Conservation (phyloP, 2,797 vertebrate genomes). For the Paguma larvata region DNA sequence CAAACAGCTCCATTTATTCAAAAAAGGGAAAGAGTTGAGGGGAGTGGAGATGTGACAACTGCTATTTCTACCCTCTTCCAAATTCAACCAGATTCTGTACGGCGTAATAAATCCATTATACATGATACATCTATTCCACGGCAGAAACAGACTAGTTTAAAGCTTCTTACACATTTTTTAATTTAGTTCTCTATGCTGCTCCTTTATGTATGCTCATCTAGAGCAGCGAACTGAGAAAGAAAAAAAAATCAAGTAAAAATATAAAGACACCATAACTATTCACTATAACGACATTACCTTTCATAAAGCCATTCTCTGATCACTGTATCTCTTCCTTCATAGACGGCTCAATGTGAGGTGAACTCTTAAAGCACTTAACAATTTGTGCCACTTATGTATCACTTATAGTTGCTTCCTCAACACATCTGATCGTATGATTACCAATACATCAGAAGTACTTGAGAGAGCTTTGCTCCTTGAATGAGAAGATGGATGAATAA, state of each 20-base stretch:
- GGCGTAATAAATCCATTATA: conserved; percentile 17
- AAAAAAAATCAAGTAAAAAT: background rate
- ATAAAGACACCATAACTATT: background rate
- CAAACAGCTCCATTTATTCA: conserved; percentile 61
- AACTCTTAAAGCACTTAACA: background rate
- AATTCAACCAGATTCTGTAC: conserved; percentile 43
- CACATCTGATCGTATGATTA: background rate
- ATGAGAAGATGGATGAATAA: background rate
- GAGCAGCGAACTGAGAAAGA: background rate
- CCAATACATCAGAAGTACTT: background rate
- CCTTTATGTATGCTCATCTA: background rate
- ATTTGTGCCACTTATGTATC: background rate
- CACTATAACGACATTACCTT: background rate
- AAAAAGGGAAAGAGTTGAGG: background rate
- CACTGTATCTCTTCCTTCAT: background rate
- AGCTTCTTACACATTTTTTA: conserved; percentile 36
- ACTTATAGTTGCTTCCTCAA: background rate
- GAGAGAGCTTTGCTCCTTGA: background rate
- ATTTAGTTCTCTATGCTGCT: background rate
- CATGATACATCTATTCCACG: background rate
- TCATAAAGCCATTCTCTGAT: background rate
- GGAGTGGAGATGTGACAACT: background rate
- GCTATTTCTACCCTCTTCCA: conserved; percentile 47
- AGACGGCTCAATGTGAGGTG: background rate
- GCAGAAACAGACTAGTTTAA: background rate